These are phyloP conservation scores for Cotesia chilonis DNA, from an alignment of 1,140 invertebrate genomes.

Conservation along the genomic window DNA sequence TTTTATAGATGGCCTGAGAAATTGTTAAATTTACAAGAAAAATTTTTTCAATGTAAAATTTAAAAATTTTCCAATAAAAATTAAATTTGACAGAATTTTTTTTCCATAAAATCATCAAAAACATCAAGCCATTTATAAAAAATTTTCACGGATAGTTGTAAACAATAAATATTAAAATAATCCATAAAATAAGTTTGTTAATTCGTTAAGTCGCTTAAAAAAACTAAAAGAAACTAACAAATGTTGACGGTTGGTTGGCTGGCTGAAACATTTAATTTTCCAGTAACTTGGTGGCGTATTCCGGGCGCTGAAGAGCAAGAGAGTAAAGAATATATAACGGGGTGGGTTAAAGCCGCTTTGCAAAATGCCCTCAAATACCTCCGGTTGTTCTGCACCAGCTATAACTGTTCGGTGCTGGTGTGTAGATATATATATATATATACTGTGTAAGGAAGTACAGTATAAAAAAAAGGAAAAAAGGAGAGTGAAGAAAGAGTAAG, in stretches of 20 bases:
- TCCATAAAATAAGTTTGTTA: constrained; percentile 15
- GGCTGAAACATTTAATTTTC: constrained; percentile 14
- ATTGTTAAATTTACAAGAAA: too few relatives aligned
- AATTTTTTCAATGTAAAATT: too few relatives aligned
- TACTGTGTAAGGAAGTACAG: too few relatives aligned
- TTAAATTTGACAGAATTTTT: not conserved
- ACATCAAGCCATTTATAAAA: not conserved
- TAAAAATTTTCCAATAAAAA: not conserved
- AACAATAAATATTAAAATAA: too few relatives aligned
- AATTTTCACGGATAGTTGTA: too few relatives aligned
- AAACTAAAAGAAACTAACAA: not conserved
- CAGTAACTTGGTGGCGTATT: constrained; percentile 1
- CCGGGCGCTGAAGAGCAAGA: constrained; percentile 4
- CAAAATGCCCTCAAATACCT: constrained; percentile 22
- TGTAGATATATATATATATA: not conserved
- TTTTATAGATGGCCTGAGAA: too few relatives aligned
- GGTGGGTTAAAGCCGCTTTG: constrained; percentile 19
- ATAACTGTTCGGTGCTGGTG: not conserved
- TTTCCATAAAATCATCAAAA: not conserved
- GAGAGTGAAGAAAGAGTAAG: not conserved
- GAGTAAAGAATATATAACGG: not conserved
- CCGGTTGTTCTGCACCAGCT: constrained; percentile 2
- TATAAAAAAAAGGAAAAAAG: not conserved
- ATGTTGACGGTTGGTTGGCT: constrained; percentile 16
- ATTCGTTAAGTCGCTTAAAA: constrained; percentile 19